phyloP scores from a whole-genome alignment of 2,113 vertebrate genomes.

The Cavia porcellus region DNA sequence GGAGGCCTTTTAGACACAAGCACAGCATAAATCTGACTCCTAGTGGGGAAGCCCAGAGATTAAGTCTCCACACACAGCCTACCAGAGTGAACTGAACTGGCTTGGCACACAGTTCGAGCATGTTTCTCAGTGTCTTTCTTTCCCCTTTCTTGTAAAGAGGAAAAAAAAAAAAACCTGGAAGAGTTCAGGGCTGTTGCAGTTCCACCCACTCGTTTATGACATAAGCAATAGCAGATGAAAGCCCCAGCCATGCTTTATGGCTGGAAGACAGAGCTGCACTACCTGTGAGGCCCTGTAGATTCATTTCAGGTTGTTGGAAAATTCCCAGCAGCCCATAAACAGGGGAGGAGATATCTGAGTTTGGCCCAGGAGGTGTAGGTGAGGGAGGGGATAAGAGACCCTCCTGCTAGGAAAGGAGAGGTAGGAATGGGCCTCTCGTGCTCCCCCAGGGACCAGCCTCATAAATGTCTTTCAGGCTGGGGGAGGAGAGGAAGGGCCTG shows the following conservation, averaged over 20 bases:
- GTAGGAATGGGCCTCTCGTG: not conserved
- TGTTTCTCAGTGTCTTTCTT: constrained; percentile 56
- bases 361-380: not conserved
- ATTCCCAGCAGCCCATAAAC: constrained; percentile 70
- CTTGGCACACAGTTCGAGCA: constrained; percentile 55
- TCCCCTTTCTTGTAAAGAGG: constrained; percentile 48
- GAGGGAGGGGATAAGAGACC: not conserved
- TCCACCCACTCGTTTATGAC: constrained; percentile 67
- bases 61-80: constrained; percentile 39
- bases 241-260: constrained; percentile 58
- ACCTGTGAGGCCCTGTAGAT: constrained; percentile 74
- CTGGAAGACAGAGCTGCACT: not conserved
- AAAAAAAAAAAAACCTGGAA: constrained; percentile 58
- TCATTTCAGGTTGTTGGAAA: constrained; percentile 75
- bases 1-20: constrained; percentile 66
- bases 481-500: constrained; percentile 27
- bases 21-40: constrained; percentile 66
- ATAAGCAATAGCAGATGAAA: constrained; percentile 73
- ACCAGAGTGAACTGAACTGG: constrained; percentile 33
- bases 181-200: constrained; percentile 6
- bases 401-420: constrained; percentile 14
- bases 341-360: constrained; percentile 62
- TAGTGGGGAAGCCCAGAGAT: constrained; percentile 61
- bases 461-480: constrained; percentile 38
- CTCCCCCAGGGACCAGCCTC: not conserved